Evolutionary conservation across 2,888 invertebrate genomes (phyloP), one percentile per base, ranked within the genome.

Genomic region (Ecdyonurus torrentis): DNA sequence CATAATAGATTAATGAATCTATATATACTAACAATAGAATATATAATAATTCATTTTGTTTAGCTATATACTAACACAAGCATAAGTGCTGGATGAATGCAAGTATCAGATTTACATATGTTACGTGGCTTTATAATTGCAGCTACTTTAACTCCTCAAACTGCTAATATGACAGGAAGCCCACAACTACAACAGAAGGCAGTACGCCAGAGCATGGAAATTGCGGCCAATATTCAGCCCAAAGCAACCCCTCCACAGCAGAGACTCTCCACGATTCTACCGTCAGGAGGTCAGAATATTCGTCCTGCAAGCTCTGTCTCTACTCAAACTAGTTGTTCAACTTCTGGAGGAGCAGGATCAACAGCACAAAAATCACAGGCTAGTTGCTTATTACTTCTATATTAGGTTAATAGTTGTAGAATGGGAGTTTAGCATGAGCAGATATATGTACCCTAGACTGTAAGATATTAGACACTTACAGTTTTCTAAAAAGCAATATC

Each of bases 281-380:
- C 87, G 74, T 76, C 75, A 75, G 73, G 74, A 69, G 77, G 80
- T 61, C 76, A 78, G 19, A 81, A 81, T 68, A 83, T 88, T 67
- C 79, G 91, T 61, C 89, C 91, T 0, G 88, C 79, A 2, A 86
- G 89, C 68, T 89, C 89, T 0, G 91, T 91, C 15, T 90, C 91
- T 3, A 91, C 91, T 0, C 91, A 91, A 74, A 91, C 91, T 20
- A 55, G n/a, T 20, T 55, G 19, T 20, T 55, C 55, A 7, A 55
- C n/a, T 18, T 55, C n/a, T 55, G 22, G 22, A 10, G 3, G 7
- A 10, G 7, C 5, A 15, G 37, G 37, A 15, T 15, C 5, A 15
- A 15, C 15, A 15, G 37, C 66, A 23, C 70, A 68, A 61, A 69
- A 69, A 63, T 65, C 66, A 15, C 68, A 69, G 68, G 69, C n/a